Evolutionary conservation across 2,797 vertebrate species (phyloP), one percentile per base, ranked within the genome.

Genomic region (Linurgus olivaceus): DNA sequence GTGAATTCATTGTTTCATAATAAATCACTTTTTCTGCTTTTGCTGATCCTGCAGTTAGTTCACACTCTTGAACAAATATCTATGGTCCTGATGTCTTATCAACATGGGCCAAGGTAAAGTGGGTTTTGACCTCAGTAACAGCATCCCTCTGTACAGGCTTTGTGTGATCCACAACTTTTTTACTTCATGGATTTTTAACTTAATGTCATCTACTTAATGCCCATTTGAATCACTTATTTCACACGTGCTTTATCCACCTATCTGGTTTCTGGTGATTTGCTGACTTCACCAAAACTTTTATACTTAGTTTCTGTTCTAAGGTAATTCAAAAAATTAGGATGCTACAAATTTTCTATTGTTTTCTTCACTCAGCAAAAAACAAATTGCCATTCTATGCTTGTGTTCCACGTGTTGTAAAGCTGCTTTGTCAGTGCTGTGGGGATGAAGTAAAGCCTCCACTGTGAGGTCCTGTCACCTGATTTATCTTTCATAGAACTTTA

Each of bases 11-110:
- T 73, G 74, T 90, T 92, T 86, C 25, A 73, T 76, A 93, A 92
- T 96, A 71, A 86, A 29, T 87, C 37, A 26, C 4, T 83, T 88
- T 90, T 95, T 82, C 68, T 61, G 37, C 15, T 76, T 97, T 82
- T 82, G 86, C 90, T 97, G 91, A 95, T 74, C 37, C 71, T 94
- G 81, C 75, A 72, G 94, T 63, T 83, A 93, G 66, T 74, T 83
- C 55, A 58, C 50, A 38, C n/a, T 91, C 42, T 74, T 68, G 68
- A 78, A 62, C 59, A 87, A 54, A 42, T 77, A 50, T 40, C 50
- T 74, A 11, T 38, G 29, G 4, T 65, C 70, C 71, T 18, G 21
- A 25, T 66, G 63, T 59, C 38, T 86, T 92, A 81, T 85, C 81
- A 86, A 14, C 51, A 35, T 48, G 50, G 15, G 66, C 76, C 79